A percentile compares a stretch with the other conserved stretches of the same genome.
These are phyloP conservation scores for Pterocles burchelli DNA, from an alignment of 2,113 vertebrate species.

Conservation along the genomic window DNA sequence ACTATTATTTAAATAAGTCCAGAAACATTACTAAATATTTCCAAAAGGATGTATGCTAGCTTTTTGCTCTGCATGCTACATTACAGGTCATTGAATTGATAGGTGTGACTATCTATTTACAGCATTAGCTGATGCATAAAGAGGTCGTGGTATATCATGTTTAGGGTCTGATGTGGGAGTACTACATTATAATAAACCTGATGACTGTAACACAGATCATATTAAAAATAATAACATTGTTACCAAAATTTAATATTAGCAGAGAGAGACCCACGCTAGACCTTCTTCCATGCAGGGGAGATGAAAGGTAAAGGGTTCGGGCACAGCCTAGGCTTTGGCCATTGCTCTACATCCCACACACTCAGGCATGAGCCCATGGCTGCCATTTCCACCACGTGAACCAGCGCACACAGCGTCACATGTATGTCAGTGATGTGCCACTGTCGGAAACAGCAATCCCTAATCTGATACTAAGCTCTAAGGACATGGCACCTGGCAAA, in stretches of 20 bases:
- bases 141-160: neutral
- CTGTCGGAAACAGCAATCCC: rapidly evolving
- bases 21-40: neutral
- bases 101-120: neutral
- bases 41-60: neutral
- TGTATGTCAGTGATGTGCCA: rapidly evolving
- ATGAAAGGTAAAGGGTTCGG: neutral
- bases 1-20: neutral
- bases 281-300: neutral
- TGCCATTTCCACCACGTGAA: neutral
- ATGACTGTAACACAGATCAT: neutral
- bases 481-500: neutral
- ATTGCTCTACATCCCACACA: neutral
- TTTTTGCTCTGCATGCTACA: neutral
- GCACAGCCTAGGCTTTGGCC: neutral
- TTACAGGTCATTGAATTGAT: neutral
- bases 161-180: neutral
- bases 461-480: rapidly evolving
- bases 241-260: neutral
- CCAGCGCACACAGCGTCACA: neutral
- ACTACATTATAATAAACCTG: neutral
- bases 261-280: neutral
- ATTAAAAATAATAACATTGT: neutral
- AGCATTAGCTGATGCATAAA: neutral
- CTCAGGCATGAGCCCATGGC: neutral